A percentile compares a stretch with the other conserved stretches of the same genome.
Conservation (phyloP, 1,140 invertebrate genomes). For the Meloidogyne exigua region DNA sequence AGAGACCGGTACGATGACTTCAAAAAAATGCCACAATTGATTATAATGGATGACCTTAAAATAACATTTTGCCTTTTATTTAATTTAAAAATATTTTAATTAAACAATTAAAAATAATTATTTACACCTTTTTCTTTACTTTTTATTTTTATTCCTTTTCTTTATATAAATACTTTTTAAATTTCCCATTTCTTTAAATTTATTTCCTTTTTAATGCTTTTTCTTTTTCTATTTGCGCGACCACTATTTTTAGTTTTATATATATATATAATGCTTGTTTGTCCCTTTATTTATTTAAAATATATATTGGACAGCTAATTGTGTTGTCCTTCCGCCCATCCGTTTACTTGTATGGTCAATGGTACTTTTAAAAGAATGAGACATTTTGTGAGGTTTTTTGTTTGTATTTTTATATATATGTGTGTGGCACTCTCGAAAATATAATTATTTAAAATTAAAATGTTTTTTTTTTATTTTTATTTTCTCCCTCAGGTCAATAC, state of each 20-base stretch:
- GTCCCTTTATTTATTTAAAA: neutral
- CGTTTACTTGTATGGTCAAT: neutral
- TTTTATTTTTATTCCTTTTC: neutral
- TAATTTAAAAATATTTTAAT: neutral
- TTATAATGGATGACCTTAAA: neutral
- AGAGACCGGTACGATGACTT: neutral
- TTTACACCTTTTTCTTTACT: too few species aligned
- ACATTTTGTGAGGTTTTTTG: neutral
- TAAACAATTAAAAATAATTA: too few species aligned
- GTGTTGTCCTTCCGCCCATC: neutral
- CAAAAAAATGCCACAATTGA: neutral
- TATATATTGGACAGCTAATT: neutral
- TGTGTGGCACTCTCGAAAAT: neutral
- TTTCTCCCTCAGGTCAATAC: too few species aligned
- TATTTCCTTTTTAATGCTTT: neutral
- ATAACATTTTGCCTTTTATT: neutral
- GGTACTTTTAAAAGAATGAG: neutral
- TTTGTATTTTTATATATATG: neutral
- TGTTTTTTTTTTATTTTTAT: neutral
- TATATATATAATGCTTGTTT: too few species aligned
- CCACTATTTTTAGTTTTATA: too few species aligned
- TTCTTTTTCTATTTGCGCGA: neutral
- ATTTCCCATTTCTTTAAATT: slow-evolving; percentile 2
- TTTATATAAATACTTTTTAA: neutral
- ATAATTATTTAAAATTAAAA: neutral